These are phyloP conservation scores for Labrus mixtus DNA, from an alignment of 2,113 vertebrate genomes.

Conservation along the genomic window DNA sequence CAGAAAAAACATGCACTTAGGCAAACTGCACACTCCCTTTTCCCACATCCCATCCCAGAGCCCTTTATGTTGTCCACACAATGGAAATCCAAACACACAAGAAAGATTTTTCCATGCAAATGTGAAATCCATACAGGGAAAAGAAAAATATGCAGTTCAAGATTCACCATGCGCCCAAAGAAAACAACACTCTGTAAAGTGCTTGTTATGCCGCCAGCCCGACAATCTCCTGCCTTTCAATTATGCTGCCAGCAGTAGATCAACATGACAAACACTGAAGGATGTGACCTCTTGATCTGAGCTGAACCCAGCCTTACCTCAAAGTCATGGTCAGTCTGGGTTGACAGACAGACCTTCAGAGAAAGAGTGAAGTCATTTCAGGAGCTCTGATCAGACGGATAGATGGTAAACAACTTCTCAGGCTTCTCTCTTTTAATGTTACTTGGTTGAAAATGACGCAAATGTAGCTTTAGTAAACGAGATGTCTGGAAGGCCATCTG, in stretches of 20 bases:
- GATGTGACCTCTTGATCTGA: conserved; percentile 78
- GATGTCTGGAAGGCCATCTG: conserved; percentile 72
- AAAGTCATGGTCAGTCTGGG: conserved; percentile 53
- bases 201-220: conserved; percentile 64
- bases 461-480: conserved; percentile 35
- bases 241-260: conserved; percentile 79
- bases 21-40: conserved; percentile 80
- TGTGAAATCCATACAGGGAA: conserved; percentile 86
- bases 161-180: conserved; percentile 77
- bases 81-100: conserved; percentile 86
- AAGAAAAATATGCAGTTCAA: conserved; percentile 79
- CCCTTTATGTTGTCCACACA: conserved; percentile 84
- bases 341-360: conserved; percentile 50
- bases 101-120: conserved; percentile 85
- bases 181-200: conserved; percentile 79
- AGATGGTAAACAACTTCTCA: conserved; percentile 25
- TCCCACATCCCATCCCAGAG: conserved; percentile 81
- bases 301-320: conserved; percentile 74
- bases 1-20: conserved; percentile 84
- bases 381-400: conserved; percentile 28
- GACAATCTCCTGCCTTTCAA: conserved; percentile 74
- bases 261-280: conserved; percentile 80
- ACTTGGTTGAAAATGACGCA: conserved; percentile 47
- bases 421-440: conserved; percentile 29
- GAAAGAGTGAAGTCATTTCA: conserved; percentile 25